phyloP scores from a whole-genome alignment of 2,888 invertebrate genomes.

The Lysandra coridon region DNA sequence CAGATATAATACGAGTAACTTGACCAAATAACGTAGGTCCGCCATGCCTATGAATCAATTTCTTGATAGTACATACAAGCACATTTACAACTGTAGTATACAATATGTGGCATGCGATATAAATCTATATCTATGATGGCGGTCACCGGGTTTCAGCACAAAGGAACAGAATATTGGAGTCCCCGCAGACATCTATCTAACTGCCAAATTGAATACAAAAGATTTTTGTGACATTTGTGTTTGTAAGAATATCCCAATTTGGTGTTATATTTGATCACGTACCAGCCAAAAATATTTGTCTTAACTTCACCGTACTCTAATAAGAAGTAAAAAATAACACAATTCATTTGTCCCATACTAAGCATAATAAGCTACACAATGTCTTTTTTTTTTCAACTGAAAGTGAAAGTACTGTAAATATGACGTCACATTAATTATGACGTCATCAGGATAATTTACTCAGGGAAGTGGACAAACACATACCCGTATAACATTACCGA shows the following conservation, averaged over 20 bases:
- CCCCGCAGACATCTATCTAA: not conserved
- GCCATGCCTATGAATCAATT: not conserved
- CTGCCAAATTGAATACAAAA: conserved; percentile 3
- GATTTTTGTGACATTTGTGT: not conserved
- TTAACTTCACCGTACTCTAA: not conserved
- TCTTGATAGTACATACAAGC: no score
- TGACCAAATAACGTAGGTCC: not conserved
- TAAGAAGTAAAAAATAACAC: no score
- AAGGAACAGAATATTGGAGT: not conserved
- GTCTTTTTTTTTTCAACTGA: no score
- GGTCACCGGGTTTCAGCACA: not conserved
- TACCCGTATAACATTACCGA: no score
- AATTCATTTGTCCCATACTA: no score
- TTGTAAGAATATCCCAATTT: not conserved
- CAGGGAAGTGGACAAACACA: no score
- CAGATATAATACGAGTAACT: not conserved
- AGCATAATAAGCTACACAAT: no score
- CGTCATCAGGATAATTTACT: not conserved
- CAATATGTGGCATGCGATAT: not conserved
- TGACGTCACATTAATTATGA: not conserved
- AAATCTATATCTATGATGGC: not conserved
- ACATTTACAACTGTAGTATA: not conserved
- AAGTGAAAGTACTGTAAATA: not conserved
- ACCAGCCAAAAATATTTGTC: not conserved
- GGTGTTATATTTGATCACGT: not conserved